These are phyloP conservation scores for Fringilla coelebs DNA, from an alignment of 2,797 vertebrate species.

Conservation along the genomic window DNA sequence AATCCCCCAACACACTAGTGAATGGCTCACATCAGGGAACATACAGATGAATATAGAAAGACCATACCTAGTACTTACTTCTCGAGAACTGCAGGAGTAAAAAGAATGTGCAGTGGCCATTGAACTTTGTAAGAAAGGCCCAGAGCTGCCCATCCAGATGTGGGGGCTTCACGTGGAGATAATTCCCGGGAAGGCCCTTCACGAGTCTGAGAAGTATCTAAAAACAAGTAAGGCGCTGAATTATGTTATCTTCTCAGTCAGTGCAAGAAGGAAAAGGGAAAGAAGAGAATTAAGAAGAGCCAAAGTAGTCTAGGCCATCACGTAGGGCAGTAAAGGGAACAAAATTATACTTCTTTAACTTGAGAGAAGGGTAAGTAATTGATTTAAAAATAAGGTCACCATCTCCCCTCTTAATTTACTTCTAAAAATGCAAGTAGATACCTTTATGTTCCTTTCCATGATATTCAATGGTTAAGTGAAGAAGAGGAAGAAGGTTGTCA, in stretches of 20 bases:
- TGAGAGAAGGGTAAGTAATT: not conserved
- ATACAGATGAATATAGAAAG: not conserved
- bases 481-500: conserved; percentile 93
- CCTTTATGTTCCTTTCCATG: conserved; percentile 96
- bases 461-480: conserved; percentile 93
- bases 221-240: not conserved
- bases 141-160: conserved; percentile 95
- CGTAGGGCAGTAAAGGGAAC: not conserved
- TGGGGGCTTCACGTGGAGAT: conserved; percentile 90
- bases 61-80: conserved; percentile 81
- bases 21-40: not conserved
- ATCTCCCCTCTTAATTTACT: not conserved
- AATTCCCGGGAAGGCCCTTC: conserved; percentile 89
- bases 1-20: not conserved
- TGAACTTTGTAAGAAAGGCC: conserved; percentile 97
- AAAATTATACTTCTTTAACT: not conserved
- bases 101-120: conserved; percentile 98
- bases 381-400: not conserved
- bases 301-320: not conserved
- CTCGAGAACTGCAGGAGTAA: conserved; percentile 94
- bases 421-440: conserved; percentile 48
- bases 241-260: not conserved
- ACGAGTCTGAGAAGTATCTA: conserved; percentile 84
- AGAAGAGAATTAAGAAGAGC: not conserved
- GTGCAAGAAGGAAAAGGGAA: not conserved